Percentiles rank a stretch among this genome's conserved stretches.
These are phyloP conservation scores for Portunus trituberculatus DNA, from an alignment of 1,140 invertebrate species.

Conservation along the genomic window DNA sequence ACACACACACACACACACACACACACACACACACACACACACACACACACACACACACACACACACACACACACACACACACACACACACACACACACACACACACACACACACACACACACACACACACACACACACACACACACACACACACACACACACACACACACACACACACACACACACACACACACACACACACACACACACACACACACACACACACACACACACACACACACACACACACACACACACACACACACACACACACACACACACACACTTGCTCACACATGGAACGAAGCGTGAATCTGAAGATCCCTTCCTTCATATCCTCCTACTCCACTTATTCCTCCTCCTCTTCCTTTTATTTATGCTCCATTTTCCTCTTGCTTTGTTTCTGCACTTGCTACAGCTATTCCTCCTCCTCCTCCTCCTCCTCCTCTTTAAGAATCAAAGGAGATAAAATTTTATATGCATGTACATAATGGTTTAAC, in stretches of 20 bases:
- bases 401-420: no score
- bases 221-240: constrained; percentile 22
- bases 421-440: no score
- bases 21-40: constrained; percentile 36
- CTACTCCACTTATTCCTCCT: no score
- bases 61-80: constrained; percentile 45
- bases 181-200: constrained; percentile 38
- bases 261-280: constrained; percentile 45
- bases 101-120: constrained; percentile 35
- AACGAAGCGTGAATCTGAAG: not conserved
- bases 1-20: constrained; percentile 45
- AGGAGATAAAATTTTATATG: not conserved
- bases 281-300: not conserved
- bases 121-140: constrained; percentile 48
- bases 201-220: constrained; percentile 43
- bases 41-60: constrained; percentile 24
- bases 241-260: constrained; percentile 35
- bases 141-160: constrained; percentile 32
- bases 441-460: not conserved
- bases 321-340: no score
- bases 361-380: no score
- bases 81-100: constrained; percentile 36
- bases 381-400: no score
- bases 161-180: not conserved
- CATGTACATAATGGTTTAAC: not conserved